Conservation (phyloP, 2,113 vertebrate species). For the Phalacrocorax carbo region DNA sequence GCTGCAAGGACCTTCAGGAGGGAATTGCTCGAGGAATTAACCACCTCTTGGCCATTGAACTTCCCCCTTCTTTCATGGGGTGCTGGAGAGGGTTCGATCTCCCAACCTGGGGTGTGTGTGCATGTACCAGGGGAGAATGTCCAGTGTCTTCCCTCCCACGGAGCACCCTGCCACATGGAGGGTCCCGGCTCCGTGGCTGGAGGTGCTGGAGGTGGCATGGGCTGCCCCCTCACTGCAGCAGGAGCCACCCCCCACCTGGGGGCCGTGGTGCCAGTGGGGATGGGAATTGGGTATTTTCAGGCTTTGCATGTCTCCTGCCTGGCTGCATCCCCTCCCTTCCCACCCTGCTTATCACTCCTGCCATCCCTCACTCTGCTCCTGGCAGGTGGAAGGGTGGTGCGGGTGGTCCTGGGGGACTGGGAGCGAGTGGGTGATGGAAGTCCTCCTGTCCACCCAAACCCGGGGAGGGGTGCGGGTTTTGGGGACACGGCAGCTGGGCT, state of each 20-base stretch:
- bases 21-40: background rate
- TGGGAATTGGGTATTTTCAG: background rate
- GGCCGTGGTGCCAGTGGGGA: background rate
- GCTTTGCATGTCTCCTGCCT: background rate
- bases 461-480: background rate
- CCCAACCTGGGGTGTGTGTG: background rate
- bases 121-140: background rate
- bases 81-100: background rate
- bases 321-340: background rate
- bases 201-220: background rate
- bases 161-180: rapidly evolving
- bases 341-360: background rate
- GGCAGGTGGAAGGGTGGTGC: no score
- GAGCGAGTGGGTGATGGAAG: background rate
- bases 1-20: background rate
- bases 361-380: background rate
- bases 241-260: rapidly evolving
- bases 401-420: background rate
- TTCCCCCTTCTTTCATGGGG: background rate
- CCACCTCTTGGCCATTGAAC: background rate
- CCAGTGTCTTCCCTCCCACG: rapidly evolving
- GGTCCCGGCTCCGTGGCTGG: rapidly evolving
- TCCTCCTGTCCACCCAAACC: background rate
- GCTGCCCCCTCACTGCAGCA: background rate
- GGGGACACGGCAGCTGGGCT: background rate